Evolutionary conservation across 2,113 vertebrate genomes (phyloP).

Genomic region (Ivindomyrus marchei): DNA sequence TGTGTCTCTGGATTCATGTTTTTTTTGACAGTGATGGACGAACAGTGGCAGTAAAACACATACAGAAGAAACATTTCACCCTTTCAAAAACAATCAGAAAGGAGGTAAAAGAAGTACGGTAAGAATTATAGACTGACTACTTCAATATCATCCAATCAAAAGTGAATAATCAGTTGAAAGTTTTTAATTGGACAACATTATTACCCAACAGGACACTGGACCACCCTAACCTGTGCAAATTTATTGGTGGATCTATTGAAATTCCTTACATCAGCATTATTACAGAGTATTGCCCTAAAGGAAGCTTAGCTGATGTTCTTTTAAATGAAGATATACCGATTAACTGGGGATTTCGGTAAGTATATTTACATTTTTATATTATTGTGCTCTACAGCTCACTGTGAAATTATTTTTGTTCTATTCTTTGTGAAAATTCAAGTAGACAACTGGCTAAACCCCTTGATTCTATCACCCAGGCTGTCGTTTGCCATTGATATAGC

Average conservation of each 20-base stretch:
- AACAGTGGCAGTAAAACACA: conserved; percentile 59
- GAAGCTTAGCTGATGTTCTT: conserved; percentile 62
- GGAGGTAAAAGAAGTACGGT: conserved; percentile 68
- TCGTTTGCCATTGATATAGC: conserved; percentile 66
- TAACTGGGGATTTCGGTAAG: conserved; percentile 66
- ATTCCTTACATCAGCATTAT: conserved; percentile 58
- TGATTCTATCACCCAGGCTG: conserved; percentile 42
- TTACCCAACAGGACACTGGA: conserved; percentile 54
- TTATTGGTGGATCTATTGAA: conserved; percentile 63
- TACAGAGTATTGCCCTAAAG: conserved; percentile 66
- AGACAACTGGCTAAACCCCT: neutral
- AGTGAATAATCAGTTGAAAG: neutral
- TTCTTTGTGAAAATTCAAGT: neutral
- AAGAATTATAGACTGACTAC: neutral
- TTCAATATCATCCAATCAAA: neutral
- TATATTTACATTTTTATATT: neutral
- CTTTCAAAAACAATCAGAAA: conserved; percentile 61
- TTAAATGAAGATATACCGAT: conserved; percentile 63
- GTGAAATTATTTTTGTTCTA: neutral
- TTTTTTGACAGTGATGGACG: conserved; percentile 52
- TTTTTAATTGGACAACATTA: neutral
- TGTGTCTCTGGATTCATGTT: neutral
- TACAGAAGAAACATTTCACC: conserved; percentile 61
- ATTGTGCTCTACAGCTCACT: neutral
- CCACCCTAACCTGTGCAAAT: conserved; percentile 66